Conservation (phyloP, 1,140 invertebrate species). For the Physella acuta region DNA sequence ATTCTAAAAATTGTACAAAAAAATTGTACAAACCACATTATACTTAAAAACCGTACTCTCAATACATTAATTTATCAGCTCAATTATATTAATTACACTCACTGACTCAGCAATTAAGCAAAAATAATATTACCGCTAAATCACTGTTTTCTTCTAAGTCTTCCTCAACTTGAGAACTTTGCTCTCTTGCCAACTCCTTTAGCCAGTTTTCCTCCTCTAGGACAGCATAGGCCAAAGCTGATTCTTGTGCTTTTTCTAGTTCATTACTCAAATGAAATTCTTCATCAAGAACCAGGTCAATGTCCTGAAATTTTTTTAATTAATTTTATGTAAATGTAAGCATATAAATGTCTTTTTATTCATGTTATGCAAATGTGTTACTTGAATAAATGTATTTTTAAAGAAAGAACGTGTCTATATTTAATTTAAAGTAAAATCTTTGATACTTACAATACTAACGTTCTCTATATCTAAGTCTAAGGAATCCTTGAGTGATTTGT, state of each 20-base stretch:
- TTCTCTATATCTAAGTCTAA: constrained; percentile 14
- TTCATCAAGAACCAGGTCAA: constrained; percentile 46
- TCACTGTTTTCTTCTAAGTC: constrained; percentile 51
- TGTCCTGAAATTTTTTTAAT: no score
- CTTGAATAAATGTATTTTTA: not conserved
- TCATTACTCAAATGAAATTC: constrained; percentile 49
- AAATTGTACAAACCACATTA: no score
- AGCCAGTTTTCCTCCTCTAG: constrained; percentile 55
- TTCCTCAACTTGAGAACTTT: constrained; percentile 47
- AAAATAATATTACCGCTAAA: constrained; percentile 40
- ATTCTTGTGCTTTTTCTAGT: constrained; percentile 59
- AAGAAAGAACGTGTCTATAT: not conserved
- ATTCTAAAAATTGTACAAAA: no score
- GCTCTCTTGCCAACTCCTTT: constrained; percentile 50
- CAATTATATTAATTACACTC: no score
- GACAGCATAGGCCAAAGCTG: constrained; percentile 68
- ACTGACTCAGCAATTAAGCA: not conserved
- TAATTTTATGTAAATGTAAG: no score
- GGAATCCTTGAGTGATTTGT: constrained; percentile 7
- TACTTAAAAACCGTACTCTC: no score
- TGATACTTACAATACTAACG: not conserved
- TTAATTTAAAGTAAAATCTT: not conserved
- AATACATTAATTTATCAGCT: no score
- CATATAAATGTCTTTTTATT: no score
- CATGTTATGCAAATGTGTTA: no score